Conservation (phyloP, 2,113 vertebrate genomes). For the Psittacus erithacus region DNA sequence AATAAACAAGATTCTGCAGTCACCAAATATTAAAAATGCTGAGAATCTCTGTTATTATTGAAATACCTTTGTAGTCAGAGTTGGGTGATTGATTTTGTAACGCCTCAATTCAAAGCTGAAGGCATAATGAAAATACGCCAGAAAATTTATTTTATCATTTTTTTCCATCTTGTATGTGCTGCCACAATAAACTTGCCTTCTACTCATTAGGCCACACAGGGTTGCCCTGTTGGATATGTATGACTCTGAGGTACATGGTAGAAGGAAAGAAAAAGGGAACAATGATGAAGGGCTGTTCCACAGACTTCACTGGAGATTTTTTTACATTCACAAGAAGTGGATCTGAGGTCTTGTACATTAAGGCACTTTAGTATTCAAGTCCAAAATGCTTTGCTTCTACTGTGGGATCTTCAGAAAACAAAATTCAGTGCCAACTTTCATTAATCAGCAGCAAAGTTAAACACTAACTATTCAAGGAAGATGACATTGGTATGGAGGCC, state of each 20-base stretch:
- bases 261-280: neutral
- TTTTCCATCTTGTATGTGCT: neutral
- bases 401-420: neutral
- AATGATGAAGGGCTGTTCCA: neutral
- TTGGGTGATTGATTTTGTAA: neutral
- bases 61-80: neutral
- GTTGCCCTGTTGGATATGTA: neutral
- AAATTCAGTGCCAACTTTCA: neutral
- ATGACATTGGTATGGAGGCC: neutral
- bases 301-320: neutral
- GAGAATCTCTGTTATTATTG: neutral
- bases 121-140: neutral
- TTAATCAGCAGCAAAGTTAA: neutral
- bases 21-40: neutral
- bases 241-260: neutral
- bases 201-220: neutral
- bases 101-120: neutral
- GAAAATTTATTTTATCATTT: neutral
- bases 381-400: neutral
- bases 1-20: neutral
- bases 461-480: neutral
- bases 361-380: neutral
- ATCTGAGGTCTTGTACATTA: neutral
- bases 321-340: neutral
- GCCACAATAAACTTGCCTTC: neutral